Evolutionary conservation across 2,797 vertebrate genomes (phyloP).

Genomic region (Pipistrellus kuhlii): DNA sequence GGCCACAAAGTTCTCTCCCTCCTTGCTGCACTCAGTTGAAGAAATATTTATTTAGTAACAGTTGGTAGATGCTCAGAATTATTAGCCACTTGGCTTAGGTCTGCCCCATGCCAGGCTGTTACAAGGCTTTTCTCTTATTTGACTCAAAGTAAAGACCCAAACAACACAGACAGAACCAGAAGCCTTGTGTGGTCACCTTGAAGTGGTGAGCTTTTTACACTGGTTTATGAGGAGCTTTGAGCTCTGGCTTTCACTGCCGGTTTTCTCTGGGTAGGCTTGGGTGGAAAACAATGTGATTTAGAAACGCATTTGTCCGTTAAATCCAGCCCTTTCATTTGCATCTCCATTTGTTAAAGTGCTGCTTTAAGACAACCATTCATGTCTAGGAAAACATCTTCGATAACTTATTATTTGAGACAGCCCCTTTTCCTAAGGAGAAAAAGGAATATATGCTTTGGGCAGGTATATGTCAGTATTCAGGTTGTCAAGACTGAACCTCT

Average conservation of each 20-base stretch:
- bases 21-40: not conserved
- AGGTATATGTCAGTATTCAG: not conserved
- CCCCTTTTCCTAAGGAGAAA: constrained; percentile 23
- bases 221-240: not conserved
- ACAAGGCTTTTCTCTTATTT: not conserved
- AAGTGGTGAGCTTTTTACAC: not conserved
- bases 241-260: not conserved
- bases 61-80: not conserved
- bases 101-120: not conserved
- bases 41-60: not conserved
- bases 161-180: constrained; percentile 10
- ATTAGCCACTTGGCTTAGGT: not conserved
- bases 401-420: constrained; percentile 44
- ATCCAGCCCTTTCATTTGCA: constrained; percentile 56
- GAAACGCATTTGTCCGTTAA: constrained; percentile 49
- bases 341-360: not conserved
- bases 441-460: not conserved
- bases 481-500: constrained; percentile 32
- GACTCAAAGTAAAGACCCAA: constrained; percentile 16
- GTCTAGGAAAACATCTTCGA: constrained; percentile 55
- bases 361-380: constrained; percentile 46
- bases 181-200: not conserved
- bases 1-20: not conserved
- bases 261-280: not conserved
- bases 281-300: not conserved